Evolutionary conservation across 2,888 invertebrate species (phyloP).

Genomic region (Drosophila neonasuta): DNA sequence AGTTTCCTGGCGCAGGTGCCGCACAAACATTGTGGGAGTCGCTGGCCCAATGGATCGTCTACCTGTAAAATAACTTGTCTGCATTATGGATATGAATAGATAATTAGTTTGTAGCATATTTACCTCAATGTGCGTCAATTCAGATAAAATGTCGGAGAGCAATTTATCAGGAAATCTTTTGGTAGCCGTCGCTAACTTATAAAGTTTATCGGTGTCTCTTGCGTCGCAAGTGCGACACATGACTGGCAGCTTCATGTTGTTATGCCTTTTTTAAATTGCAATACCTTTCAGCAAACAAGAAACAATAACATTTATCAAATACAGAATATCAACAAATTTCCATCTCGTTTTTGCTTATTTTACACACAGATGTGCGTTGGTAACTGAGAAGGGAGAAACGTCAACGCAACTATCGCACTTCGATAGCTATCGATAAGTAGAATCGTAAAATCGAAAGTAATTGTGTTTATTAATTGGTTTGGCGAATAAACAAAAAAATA

Average conservation of each 20-base stretch:
- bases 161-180: constrained; percentile 64
- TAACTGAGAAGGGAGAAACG: constrained; percentile 42
- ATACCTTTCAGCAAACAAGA: constrained; percentile 1
- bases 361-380: constrained; percentile 37
- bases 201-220: constrained; percentile 57
- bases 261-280: constrained; percentile 4
- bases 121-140: constrained; percentile 62
- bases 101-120: background rate
- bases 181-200: constrained; percentile 50
- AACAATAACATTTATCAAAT: constrained; percentile 16
- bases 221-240: constrained; percentile 68
- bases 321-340: constrained; percentile 31
- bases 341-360: constrained; percentile 27
- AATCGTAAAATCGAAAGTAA: constrained; percentile 1
- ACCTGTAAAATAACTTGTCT: constrained; percentile 25
- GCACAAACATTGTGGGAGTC: constrained; percentile 68
- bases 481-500: background rate
- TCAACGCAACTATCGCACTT: constrained; percentile 10
- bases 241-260: constrained; percentile 61
- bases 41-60: constrained; percentile 32
- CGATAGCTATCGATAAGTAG: constrained; percentile 6
- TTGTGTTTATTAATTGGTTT: constrained; percentile 1
- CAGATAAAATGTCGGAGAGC: constrained; percentile 59
- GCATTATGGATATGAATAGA: background rate
- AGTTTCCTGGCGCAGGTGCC: constrained; percentile 65